Conservation (phyloP, 2,113 vertebrate genomes). For the Oncorhynchus gorbuscha region DNA sequence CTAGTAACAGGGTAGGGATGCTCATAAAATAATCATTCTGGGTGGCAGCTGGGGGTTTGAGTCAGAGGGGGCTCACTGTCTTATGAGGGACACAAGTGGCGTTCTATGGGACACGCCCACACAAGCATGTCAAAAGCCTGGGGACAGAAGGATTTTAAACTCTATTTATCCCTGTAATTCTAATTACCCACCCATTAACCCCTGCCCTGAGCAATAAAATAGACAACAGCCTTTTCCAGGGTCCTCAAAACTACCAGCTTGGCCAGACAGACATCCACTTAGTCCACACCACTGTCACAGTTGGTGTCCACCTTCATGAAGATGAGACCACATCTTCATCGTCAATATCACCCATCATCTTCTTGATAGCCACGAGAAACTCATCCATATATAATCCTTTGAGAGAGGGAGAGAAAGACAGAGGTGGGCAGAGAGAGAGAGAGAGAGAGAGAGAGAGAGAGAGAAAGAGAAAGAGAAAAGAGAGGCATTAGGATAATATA, state of each 20-base stretch:
- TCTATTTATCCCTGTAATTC: neutral
- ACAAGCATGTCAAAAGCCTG: neutral
- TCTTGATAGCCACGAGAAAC: constrained; percentile 53
- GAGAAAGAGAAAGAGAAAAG: neutral
- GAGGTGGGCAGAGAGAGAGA: no score
- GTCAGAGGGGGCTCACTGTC: neutral
- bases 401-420: neutral
- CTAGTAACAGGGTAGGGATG: neutral
- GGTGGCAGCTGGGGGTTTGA: constrained; percentile 1
- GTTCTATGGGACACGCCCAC: neutral
- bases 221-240: neutral
- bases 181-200: neutral
- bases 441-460: neutral
- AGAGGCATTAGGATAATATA: no score
- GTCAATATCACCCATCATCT: constrained; percentile 31
- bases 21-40: constrained; percentile 19
- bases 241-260: neutral
- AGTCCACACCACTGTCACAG: constrained; percentile 55
- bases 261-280: constrained; percentile 47
- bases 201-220: no score
- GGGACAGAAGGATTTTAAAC: neutral
- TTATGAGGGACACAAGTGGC: neutral
- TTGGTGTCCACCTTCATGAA: constrained; percentile 64
- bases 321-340: constrained; percentile 34
- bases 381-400: constrained; percentile 21